Percentiles rank a stretch among this genome's conserved stretches.
Evolutionary conservation across 2,113 vertebrate species (phyloP).

Genomic region (Callospermophilus lateralis): DNA sequence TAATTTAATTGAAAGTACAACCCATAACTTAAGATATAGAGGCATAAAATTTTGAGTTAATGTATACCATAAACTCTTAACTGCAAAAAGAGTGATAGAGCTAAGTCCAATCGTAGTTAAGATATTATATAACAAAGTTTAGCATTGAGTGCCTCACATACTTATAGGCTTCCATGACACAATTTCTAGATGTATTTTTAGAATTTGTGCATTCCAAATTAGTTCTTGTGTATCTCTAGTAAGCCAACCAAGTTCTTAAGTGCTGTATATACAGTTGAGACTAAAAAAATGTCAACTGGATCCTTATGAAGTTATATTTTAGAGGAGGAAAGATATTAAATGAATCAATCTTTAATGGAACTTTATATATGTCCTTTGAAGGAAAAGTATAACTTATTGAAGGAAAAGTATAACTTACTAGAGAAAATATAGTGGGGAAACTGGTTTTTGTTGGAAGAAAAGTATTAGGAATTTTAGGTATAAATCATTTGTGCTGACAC

Average conservation of each 20-base stretch:
- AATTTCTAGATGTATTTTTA: conserved; percentile 55
- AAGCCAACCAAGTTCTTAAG: not conserved
- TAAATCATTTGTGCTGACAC: not conserved
- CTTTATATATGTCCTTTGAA: not conserved
- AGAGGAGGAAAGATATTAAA: not conserved
- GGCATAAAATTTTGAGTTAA: not conserved
- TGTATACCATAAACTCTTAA: not conserved
- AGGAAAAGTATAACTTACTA: not conserved
- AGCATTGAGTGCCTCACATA: not conserved
- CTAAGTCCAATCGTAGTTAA: not conserved
- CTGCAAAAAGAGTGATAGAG: not conserved
- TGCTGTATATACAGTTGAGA: not conserved
- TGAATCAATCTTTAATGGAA: not conserved
- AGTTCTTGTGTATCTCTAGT: not conserved
- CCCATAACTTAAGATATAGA: not conserved
- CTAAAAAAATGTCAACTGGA: not conserved
- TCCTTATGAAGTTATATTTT: not conserved
- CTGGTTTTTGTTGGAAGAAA: not conserved
- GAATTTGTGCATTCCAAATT: not conserved
- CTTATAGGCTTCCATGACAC: not conserved
- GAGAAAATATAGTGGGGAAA: not conserved
- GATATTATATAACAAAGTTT: not conserved
- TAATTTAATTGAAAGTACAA: conserved; percentile 56
- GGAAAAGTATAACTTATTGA: not conserved
- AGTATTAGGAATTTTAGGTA: not conserved